Evolutionary conservation across 1,140 invertebrate genomes (phyloP).

Genomic region (Drosophila elegans): DNA sequence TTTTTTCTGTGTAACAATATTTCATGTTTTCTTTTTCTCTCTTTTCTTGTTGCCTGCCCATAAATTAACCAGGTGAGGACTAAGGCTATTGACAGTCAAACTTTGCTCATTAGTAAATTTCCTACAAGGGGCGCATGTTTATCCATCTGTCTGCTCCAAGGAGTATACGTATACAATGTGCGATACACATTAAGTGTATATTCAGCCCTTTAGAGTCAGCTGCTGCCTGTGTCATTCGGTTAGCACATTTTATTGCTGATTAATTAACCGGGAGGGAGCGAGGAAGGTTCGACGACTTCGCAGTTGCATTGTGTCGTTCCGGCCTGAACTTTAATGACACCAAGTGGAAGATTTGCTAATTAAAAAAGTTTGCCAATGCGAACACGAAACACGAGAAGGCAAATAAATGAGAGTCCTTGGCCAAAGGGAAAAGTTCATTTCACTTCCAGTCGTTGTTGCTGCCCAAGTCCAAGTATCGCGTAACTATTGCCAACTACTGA

Average conservation of each 20-base stretch:
- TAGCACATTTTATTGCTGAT: constrained; percentile 79
- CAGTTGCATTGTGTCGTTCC: constrained; percentile 46
- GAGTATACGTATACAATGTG: neutral
- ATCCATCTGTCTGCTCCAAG: constrained; percentile 25
- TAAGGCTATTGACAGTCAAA: constrained; percentile 54
- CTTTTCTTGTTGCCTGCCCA: constrained; percentile 63
- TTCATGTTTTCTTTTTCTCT: constrained; percentile 13
- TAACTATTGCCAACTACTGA: constrained; percentile 55
- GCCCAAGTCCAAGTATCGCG: constrained; percentile 8
- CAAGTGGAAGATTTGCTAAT: constrained; percentile 67
- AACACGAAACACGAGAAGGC: constrained; percentile 16
- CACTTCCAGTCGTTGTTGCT: constrained; percentile 2
- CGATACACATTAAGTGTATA: neutral
- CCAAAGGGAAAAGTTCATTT: constrained; percentile 22
- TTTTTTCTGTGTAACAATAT: neutral
- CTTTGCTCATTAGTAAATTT: constrained; percentile 81
- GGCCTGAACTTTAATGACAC: constrained; percentile 60
- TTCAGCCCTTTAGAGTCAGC: constrained; percentile 11
- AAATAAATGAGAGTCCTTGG: constrained; percentile 5
- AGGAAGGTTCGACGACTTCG: constrained; percentile 26
- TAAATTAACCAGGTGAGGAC: constrained; percentile 51
- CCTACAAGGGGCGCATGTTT: constrained; percentile 55
- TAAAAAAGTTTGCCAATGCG: constrained; percentile 70
- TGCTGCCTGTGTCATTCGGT: constrained; percentile 53
- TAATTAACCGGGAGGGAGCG: constrained; percentile 62